A percentile compares a stretch with the other conserved stretches of the same genome.
Evolutionary conservation across 2,797 vertebrate species (phyloP).

Genomic region (Micropoecilia bifurca): DNA sequence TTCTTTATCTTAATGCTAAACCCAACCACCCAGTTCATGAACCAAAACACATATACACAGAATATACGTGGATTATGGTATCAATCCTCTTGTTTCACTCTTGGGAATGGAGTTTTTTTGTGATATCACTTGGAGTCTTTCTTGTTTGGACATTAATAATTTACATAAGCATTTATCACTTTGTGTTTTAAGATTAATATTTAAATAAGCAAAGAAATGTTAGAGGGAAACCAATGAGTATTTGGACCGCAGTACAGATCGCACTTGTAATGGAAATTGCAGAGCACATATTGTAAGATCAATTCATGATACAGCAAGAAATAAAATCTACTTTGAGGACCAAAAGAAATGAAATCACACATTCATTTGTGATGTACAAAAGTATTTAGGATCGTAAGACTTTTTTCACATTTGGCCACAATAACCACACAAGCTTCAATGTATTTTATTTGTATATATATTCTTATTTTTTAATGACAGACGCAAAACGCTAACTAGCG

Average conservation of each 20-base stretch:
- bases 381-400: background rate
- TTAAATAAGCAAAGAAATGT: slow-evolving; percentile 30
- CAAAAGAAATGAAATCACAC: slow-evolving; percentile 27
- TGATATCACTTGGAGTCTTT: background rate
- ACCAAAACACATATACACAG: background rate
- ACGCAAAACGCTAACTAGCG: background rate
- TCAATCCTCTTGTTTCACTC: slow-evolving; percentile 5
- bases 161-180: slow-evolving; percentile 8
- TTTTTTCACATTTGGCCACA: slow-evolving; percentile 27
- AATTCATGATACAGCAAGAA: slow-evolving; percentile 7
- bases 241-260: slow-evolving; percentile 37
- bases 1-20: slow-evolving; percentile 19
- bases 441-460: background rate
- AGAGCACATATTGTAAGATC: slow-evolving; percentile 43
- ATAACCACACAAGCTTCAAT: background rate
- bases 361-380: slow-evolving; percentile 21
- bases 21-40: background rate
- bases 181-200: slow-evolving; percentile 19
- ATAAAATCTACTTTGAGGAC: slow-evolving; percentile 15
- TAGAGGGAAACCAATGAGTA: slow-evolving; percentile 39
- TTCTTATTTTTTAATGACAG: background rate
- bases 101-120: background rate
- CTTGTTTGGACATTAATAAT: slow-evolving; percentile 8
- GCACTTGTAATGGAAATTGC: slow-evolving; percentile 42
- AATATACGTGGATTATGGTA: slow-evolving; percentile 5